Conservation (phyloP, 2,113 vertebrate genomes). For the Ailurus styani region DNA sequence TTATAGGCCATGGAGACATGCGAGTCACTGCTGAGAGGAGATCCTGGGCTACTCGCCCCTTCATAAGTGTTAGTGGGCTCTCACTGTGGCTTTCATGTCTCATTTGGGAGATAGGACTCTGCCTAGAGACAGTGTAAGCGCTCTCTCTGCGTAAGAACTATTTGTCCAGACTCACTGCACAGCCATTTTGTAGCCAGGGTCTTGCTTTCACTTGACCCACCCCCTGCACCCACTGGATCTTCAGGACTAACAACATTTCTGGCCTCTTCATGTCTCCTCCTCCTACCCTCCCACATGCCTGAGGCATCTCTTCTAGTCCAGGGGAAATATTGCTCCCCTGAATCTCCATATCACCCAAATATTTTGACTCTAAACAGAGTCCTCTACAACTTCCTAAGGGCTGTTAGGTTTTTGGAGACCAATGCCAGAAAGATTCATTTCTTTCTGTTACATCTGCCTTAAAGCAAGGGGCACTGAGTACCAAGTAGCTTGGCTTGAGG, state of each 20-base stretch:
- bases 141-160: background rate
- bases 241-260: background rate
- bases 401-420: background rate
- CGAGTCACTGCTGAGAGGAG: background rate
- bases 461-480: background rate
- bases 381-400: background rate
- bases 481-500: background rate
- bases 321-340: background rate
- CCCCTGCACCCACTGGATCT: background rate
- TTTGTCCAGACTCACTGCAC: background rate
- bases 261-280: background rate
- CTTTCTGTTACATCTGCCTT: conserved; percentile 4
- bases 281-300: background rate
- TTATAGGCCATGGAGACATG: background rate
- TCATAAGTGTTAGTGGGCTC: background rate
- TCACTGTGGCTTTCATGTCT: background rate
- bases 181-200: background rate
- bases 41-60: background rate
- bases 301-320: background rate
- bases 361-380: background rate
- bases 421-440: background rate
- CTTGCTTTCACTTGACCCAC: background rate
- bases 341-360: background rate
- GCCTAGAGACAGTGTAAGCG: background rate
- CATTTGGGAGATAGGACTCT: background rate